Evolutionary conservation across 2,888 invertebrate genomes (phyloP).

Genomic region (Eristalis pertinax): DNA sequence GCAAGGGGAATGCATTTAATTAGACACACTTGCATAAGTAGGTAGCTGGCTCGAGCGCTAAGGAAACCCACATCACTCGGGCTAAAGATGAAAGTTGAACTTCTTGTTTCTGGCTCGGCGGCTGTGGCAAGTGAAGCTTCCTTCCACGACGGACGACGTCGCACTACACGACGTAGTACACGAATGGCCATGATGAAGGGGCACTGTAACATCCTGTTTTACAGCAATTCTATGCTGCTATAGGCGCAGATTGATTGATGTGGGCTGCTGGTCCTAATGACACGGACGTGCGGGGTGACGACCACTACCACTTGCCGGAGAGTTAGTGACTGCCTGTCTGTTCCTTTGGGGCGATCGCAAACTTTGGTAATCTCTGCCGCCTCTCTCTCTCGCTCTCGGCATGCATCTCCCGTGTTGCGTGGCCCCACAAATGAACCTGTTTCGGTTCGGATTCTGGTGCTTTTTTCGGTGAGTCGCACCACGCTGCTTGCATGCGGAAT

Average conservation of each 20-base stretch:
- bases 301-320: neutral
- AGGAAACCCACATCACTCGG: constrained; percentile 29
- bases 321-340: neutral
- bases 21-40: constrained; percentile 63
- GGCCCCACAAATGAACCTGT: constrained; percentile 52
- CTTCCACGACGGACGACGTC: neutral
- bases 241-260: constrained; percentile 65
- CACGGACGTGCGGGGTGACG: constrained; percentile 2
- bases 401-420: constrained; percentile 19
- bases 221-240: constrained; percentile 33
- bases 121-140: constrained; percentile 2
- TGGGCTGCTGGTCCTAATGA: constrained; percentile 70
- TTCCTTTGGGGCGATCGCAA: constrained; percentile 26
- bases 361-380: constrained; percentile 39
- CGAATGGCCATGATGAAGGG: neutral
- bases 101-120: constrained; percentile 54
- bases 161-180: neutral
- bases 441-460: neutral
- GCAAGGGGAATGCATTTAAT: constrained; percentile 59
- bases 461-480: constrained; percentile 13
- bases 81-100: constrained; percentile 65
- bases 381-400: too few species aligned
- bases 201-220: constrained; percentile 53
- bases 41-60: constrained; percentile 63
- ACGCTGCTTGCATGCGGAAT: constrained; percentile 38